phyloP scores from a whole-genome alignment of 2,797 vertebrate species.

The Selene dorsalis region DNA sequence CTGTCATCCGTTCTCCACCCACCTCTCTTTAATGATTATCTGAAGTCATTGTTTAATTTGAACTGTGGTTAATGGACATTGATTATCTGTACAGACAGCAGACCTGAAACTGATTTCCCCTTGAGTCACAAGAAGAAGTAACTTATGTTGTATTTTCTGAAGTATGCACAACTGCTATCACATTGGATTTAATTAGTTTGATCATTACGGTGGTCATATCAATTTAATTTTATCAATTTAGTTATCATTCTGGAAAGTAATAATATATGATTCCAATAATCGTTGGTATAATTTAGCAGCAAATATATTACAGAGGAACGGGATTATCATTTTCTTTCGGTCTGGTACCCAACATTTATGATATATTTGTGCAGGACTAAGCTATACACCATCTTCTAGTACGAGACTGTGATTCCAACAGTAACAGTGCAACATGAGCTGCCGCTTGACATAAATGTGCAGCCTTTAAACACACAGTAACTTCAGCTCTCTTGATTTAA shows the following conservation, averaged over 20 bases:
- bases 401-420: not conserved
- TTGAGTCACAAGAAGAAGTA: not conserved
- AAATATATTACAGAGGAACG: not conserved
- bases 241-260: not conserved
- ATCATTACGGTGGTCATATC: not conserved
- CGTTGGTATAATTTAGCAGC: not conserved
- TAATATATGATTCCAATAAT: not conserved
- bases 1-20: not conserved
- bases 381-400: not conserved
- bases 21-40: not conserved
- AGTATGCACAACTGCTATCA: not conserved
- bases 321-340: not conserved
- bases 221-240: not conserved
- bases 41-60: conserved; percentile 17
- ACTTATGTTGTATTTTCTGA: not conserved
- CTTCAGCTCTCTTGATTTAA: not conserved
- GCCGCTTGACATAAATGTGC: not conserved
- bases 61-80: conserved; percentile 19
- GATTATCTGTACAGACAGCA: conserved; percentile 8
- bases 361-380: not conserved
- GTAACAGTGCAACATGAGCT: not conserved
- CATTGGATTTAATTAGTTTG: not conserved
- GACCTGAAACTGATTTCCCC: not conserved
- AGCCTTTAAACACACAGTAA: not conserved
- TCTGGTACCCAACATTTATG: not conserved